Percentiles rank a stretch among this genome's conserved stretches.
phyloP scores from a whole-genome alignment of 2,113 vertebrate genomes.

The Canis aureus region DNA sequence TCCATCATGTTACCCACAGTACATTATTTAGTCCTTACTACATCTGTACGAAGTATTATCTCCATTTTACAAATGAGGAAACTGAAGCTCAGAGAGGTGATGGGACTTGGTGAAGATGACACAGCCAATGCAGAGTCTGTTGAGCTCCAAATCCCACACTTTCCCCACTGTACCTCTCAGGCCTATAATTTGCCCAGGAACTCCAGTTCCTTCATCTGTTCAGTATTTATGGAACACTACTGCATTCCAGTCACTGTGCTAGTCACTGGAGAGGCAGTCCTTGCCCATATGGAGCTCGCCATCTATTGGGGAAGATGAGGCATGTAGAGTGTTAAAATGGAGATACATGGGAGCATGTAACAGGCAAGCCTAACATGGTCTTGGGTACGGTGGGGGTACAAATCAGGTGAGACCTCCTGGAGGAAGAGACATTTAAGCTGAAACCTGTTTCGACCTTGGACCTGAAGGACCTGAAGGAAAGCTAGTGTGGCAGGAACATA shows the following conservation, averaged over 20 bases:
- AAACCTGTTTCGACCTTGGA: neutral
- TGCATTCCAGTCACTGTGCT: neutral
- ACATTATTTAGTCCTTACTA: neutral
- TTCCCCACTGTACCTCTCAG: neutral
- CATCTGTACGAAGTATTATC: neutral
- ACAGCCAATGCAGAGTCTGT: neutral
- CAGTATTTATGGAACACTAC: neutral
- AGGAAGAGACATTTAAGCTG: neutral
- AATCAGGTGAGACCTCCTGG: neutral
- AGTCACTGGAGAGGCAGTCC: neutral
- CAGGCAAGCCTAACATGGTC: neutral
- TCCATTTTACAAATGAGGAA: too few relatives aligned
- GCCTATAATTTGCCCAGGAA: neutral
- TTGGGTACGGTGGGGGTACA: neutral
- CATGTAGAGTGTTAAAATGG: neutral
- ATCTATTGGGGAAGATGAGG: neutral
- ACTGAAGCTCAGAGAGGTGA: neutral
- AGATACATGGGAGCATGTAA: neutral
- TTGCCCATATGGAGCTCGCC: neutral
- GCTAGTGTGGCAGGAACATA: neutral
- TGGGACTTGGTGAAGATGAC: neutral
- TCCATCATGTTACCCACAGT: neutral
- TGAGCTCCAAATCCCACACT: neutral
- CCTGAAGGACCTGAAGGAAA: neutral
- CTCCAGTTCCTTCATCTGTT: conserved; percentile 32